These are phyloP conservation scores for Ia io DNA, from an alignment of 2,113 vertebrate genomes.

Conservation along the genomic window DNA sequence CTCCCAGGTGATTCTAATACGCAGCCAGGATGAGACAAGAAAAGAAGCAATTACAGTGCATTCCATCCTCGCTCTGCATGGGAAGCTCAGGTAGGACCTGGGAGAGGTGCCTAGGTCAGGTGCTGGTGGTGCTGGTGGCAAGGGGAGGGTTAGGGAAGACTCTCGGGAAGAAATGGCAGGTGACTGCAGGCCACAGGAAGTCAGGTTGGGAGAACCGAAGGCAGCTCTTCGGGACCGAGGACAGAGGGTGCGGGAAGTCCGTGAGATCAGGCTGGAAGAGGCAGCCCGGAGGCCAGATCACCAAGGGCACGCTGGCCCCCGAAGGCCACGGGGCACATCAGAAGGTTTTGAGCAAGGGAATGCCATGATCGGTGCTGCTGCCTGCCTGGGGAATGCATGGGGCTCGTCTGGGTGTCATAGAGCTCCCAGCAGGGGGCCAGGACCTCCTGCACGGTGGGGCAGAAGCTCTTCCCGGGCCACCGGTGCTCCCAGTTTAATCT, in stretches of 20 bases:
- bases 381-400: too few relatives aligned
- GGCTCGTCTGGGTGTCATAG: neutral
- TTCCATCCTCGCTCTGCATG: neutral
- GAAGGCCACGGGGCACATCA: neutral
- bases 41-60: neutral
- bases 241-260: neutral
- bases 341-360: neutral
- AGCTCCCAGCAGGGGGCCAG: neutral
- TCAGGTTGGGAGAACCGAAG: neutral
- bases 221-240: neutral
- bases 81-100: slow-evolving; percentile 2
- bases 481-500: slow-evolving; percentile 29
- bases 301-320: too few relatives aligned
- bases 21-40: slow-evolving; percentile 10
- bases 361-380: neutral
- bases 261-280: neutral
- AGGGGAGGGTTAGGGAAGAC: neutral
- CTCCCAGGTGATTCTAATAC: neutral
- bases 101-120: neutral
- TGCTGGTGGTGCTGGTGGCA: neutral
- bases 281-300: neutral
- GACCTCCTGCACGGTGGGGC: neutral
- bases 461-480: neutral
- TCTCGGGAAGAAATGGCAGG: neutral
- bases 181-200: neutral